Conservation (phyloP, 2,113 vertebrate genomes). For the Phrynocephalus versicolor region DNA sequence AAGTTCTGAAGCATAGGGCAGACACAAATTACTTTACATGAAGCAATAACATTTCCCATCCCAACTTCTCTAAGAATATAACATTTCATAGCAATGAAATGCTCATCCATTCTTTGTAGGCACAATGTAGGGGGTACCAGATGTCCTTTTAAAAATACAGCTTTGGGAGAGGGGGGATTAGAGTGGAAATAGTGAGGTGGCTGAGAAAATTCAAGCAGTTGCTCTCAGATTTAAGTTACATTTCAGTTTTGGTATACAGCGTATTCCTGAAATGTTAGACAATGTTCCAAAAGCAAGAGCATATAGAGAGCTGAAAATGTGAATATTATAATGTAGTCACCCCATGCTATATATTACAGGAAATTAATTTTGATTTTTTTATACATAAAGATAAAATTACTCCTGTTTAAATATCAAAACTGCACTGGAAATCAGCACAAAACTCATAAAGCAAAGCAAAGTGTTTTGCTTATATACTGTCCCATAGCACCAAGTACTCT, state of each 20-base stretch:
- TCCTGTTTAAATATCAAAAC: no score
- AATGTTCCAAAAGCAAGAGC: background rate
- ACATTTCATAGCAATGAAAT: background rate
- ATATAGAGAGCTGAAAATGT: background rate
- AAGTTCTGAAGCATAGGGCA: background rate
- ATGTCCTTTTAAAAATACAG: background rate
- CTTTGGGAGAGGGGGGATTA: background rate
- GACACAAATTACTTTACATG: accelerated
- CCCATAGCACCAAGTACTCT: no score
- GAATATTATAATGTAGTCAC: background rate
- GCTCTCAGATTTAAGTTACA: background rate
- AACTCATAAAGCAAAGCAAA: no score
- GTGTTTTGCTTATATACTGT: no score
- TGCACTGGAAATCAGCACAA: no score
- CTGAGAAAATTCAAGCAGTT: background rate
- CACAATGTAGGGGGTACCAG: background rate
- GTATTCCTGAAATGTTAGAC: background rate
- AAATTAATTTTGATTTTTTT: background rate
- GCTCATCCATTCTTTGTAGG: background rate
- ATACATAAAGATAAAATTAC: background rate
- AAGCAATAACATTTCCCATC: accelerated
- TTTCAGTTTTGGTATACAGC: background rate
- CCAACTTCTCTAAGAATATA: background rate
- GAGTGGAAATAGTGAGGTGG: background rate
- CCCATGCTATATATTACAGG: background rate